phyloP scores from a whole-genome alignment of 1,140 invertebrate genomes.

The Pogonomyrmex californicus region DNA sequence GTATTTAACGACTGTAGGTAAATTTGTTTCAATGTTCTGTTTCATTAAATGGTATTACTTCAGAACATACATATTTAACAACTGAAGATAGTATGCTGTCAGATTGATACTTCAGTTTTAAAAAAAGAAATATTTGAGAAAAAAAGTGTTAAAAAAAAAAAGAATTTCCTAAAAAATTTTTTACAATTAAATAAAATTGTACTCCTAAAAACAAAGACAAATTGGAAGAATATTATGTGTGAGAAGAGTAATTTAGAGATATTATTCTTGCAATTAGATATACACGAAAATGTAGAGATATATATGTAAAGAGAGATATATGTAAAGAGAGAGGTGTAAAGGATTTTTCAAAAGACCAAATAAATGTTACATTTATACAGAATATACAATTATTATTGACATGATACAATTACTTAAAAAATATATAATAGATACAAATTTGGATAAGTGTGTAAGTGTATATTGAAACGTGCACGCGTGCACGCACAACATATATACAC shows the following conservation, averaged over 20 bases:
- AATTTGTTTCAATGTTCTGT: background rate
- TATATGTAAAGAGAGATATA: background rate
- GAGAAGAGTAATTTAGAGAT: background rate
- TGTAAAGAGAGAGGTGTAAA: background rate
- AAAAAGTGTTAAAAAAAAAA: background rate
- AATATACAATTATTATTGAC: conserved; percentile 77
- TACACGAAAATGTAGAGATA: background rate
- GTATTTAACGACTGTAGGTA: conserved; percentile 3
- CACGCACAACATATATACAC: conserved; percentile 17
- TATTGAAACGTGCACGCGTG: conserved; percentile 41
- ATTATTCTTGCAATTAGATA: background rate
- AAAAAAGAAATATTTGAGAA: background rate
- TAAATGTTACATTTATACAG: background rate
- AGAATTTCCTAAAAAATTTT: background rate
- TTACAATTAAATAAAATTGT: conserved; percentile 5
- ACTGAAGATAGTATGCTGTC: background rate
- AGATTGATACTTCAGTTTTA: background rate
- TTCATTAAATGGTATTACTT: background rate
- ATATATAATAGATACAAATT: conserved; percentile 67
- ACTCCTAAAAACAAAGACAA: background rate
- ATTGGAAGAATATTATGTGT: background rate
- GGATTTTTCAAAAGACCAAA: background rate
- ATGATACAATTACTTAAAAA: conserved; percentile 76
- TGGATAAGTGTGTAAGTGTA: conserved; percentile 12
- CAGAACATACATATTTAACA: background rate